A percentile compares a stretch with the other conserved stretches of the same genome.
Conservation (phyloP, 1,140 invertebrate genomes). For the Stegodyphus dumicola region DNA sequence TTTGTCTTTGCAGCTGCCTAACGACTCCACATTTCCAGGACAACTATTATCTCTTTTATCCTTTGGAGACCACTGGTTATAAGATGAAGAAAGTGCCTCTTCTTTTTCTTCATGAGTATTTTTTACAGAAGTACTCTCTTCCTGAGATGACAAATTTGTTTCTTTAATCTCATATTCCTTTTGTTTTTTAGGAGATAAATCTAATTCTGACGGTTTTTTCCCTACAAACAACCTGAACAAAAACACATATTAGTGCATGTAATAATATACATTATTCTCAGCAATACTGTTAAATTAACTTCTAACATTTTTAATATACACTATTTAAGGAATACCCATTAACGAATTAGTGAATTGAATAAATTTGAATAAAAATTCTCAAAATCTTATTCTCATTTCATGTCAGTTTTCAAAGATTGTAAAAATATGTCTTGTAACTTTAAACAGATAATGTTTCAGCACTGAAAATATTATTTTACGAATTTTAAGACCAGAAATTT, state of each 20-base stretch:
- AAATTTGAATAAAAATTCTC: no score
- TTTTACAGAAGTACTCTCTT: not conserved
- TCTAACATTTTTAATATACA: no score
- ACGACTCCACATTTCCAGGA: conserved; percentile 51
- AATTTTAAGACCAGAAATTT: no score
- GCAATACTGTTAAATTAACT: no score
- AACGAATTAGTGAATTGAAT: no score
- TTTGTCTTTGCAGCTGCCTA: conserved; percentile 35
- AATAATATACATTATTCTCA: no score
- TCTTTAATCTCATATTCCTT: conserved; percentile 15
- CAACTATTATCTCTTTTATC: conserved; percentile 55
- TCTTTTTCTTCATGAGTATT: conserved; percentile 4
- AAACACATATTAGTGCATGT: not conserved
- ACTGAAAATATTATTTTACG: no score
- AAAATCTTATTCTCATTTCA: no score
- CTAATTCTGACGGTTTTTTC: conserved; percentile 4
- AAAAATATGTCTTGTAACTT: no score
- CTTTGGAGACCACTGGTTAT: conserved; percentile 35
- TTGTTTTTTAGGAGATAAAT: not conserved
- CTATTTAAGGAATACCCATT: no score
- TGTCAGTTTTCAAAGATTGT: no score
- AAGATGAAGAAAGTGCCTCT: not conserved
- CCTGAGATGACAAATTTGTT: not conserved
- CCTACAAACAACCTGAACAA: conserved; percentile 24
- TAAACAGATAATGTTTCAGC: no score